Percentiles rank a stretch among this genome's conserved stretches.
Conservation (phyloP, 2,113 vertebrate genomes). For the Erinaceus europaeus region DNA sequence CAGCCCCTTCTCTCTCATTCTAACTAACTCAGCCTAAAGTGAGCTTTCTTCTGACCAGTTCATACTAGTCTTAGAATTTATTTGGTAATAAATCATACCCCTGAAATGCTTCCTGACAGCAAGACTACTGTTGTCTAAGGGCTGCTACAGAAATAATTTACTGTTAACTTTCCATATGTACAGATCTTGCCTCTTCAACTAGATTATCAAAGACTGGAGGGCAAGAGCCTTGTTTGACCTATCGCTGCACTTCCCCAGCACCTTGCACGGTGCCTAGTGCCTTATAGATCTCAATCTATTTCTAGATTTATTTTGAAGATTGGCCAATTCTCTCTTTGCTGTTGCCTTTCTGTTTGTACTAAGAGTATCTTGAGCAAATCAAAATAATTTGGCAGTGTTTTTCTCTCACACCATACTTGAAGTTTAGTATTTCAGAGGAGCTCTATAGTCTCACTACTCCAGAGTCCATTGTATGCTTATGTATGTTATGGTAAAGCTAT, state of each 20-base stretch:
- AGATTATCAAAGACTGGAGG: not conserved
- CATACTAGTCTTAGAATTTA: constrained; percentile 7
- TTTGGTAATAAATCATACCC: constrained; percentile 22
- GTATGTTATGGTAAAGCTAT: not conserved
- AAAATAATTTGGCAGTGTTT: not conserved
- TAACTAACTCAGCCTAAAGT: not conserved
- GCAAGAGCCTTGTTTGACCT: not conserved
- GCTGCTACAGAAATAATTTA: not conserved
- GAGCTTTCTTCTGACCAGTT: not conserved
- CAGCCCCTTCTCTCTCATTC: not conserved
- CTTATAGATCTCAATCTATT: not conserved
- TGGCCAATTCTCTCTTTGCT: not conserved
- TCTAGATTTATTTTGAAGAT: constrained; percentile 40
- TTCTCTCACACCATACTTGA: not conserved
- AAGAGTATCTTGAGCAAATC: not conserved
- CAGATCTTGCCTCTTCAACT: constrained; percentile 17
- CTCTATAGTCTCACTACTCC: not conserved
- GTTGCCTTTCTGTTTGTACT: constrained; percentile 14
- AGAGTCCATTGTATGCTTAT: not conserved
- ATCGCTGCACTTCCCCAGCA: not conserved
- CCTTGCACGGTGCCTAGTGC: not conserved
- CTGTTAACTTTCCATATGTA: not conserved
- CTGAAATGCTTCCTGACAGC: not conserved
- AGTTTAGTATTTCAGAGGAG: constrained; percentile 24
- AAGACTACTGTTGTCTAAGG: not conserved